Evolutionary conservation across 1,140 invertebrate genomes (phyloP).

Genomic region (Eumaeus atala): DNA sequence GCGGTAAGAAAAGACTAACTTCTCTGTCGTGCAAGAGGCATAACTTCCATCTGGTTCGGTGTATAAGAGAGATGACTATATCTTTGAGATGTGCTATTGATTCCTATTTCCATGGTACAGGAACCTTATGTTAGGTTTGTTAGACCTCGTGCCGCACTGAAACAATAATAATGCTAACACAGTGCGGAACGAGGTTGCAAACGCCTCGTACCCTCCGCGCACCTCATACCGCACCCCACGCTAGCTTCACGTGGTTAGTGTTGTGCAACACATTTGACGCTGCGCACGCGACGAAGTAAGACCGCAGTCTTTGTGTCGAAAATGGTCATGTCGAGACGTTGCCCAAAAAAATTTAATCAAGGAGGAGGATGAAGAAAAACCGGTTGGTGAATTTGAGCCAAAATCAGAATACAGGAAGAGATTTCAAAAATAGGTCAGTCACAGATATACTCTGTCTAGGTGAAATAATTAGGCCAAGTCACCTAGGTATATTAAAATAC

Average conservation of each 20-base stretch:
- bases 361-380: constrained; percentile 15
- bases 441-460: constrained; percentile 17
- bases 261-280: constrained; percentile 12
- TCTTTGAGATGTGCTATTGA: constrained; percentile 19
- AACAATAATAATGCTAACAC: constrained; percentile 1
- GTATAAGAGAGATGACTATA: constrained; percentile 24
- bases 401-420: too few species aligned
- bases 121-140: constrained; percentile 8
- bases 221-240: constrained; percentile 25
- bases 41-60: constrained; percentile 20
- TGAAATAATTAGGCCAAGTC: constrained; percentile 22
- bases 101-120: constrained; percentile 10
- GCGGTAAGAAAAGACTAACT: too few species aligned
- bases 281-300: constrained; percentile 2
- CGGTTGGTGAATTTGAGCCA: constrained; percentile 7
- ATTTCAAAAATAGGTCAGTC: constrained; percentile 20
- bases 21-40: too few species aligned
- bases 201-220: constrained; percentile 24
- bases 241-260: constrained; percentile 20
- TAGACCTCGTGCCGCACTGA: constrained; percentile 1
- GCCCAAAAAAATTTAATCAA: constrained; percentile 23
- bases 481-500: too few species aligned
- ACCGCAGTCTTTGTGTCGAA: constrained; percentile 13
- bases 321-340: constrained; percentile 20
- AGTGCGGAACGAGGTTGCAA: constrained; percentile 20